Conservation (phyloP, 2,113 vertebrate genomes). For the Machaerirhynchus nigripectus region DNA sequence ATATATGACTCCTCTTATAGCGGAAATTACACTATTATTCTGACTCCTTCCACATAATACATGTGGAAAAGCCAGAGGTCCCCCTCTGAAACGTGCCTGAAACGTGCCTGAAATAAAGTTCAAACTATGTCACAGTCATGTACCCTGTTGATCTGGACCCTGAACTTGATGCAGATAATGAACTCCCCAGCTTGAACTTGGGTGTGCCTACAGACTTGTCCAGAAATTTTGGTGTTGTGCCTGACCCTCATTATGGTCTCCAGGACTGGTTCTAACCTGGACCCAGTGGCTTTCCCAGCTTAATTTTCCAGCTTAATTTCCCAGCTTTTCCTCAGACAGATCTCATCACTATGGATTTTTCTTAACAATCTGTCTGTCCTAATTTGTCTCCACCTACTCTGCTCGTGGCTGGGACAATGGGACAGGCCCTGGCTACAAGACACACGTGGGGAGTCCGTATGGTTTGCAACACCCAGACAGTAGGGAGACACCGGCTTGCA, state of each 20-base stretch:
- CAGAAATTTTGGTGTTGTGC: neutral
- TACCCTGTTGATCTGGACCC: neutral
- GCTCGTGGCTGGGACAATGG: neutral
- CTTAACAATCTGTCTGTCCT: neutral
- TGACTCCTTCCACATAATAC: neutral
- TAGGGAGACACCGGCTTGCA: neutral
- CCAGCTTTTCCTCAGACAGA: neutral
- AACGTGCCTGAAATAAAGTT: neutral
- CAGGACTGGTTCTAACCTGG: neutral
- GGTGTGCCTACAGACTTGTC: neutral
- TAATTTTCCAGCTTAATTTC: too few species aligned
- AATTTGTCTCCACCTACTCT: neutral
- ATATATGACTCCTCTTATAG: neutral
- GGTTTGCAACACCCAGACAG: fast-evolving
- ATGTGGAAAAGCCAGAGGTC: neutral
- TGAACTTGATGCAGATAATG: neutral
- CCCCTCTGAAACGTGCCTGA: neutral
- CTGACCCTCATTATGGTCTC: neutral
- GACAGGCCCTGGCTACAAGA: neutral
- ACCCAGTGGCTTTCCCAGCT: neutral
- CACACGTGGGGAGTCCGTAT: neutral
- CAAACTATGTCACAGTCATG: neutral
- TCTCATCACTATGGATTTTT: neutral
- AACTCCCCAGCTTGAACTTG: neutral
- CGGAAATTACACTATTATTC: neutral